Evolutionary conservation across 2,113 vertebrate genomes (phyloP).

Genomic region (Willisornis vidua): DNA sequence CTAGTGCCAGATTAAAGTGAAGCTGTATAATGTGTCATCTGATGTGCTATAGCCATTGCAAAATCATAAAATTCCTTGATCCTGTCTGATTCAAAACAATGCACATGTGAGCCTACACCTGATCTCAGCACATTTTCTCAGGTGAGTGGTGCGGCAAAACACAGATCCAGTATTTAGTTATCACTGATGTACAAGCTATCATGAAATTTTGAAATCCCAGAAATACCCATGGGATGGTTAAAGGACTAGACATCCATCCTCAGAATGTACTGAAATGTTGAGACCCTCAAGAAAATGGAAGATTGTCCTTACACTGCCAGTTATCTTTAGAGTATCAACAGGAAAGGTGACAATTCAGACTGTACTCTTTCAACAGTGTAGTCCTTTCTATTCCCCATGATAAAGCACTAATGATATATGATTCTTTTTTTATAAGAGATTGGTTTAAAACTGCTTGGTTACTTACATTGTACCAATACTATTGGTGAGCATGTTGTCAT

Average conservation of each 20-base stretch:
- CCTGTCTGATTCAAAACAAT: background rate
- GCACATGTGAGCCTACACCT: background rate
- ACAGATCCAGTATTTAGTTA: background rate
- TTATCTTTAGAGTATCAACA: background rate
- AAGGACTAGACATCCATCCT: background rate
- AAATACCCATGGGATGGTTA: background rate
- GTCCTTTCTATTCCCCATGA: background rate
- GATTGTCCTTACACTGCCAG: background rate
- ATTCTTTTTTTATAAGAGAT: background rate
- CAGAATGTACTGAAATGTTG: background rate
- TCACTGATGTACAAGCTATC: background rate
- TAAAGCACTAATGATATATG: background rate
- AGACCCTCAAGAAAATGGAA: background rate
- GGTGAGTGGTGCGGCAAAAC: background rate
- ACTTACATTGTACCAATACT: background rate
- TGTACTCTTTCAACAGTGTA: background rate
- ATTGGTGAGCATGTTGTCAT: background rate
- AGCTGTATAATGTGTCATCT: background rate
- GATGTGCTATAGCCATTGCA: background rate
- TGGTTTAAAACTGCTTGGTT: background rate
- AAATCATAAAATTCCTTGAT: background rate
- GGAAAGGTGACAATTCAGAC: background rate
- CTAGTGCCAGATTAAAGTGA: background rate
- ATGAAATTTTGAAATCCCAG: background rate
- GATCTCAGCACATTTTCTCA: background rate